phyloP scores from a whole-genome alignment of 2,113 vertebrate species.

The Micromys minutus region DNA sequence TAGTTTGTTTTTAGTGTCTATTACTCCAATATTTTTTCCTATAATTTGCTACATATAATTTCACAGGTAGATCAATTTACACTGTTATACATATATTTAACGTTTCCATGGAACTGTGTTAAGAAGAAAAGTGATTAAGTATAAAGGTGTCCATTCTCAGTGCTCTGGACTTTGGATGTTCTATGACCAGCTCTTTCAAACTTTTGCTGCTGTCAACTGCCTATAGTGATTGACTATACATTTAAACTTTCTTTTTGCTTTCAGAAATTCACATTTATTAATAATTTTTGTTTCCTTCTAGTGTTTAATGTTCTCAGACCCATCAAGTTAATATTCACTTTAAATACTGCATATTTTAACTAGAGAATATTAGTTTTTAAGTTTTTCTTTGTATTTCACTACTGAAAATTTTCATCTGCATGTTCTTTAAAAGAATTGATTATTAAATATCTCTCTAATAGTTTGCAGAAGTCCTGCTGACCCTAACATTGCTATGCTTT shows the following conservation, averaged over 20 bases:
- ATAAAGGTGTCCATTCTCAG: background rate
- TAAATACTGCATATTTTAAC: background rate
- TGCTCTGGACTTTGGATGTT: background rate
- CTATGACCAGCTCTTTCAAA: background rate
- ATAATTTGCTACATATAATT: background rate
- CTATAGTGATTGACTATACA: too few relatives aligned
- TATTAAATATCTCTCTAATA: background rate
- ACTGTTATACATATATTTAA: background rate
- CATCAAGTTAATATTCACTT: background rate
- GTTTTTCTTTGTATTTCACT: background rate
- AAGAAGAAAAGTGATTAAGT: background rate
- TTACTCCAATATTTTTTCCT: background rate
- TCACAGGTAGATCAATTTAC: too few relatives aligned
- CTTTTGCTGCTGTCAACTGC: background rate
- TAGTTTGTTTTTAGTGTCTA: background rate
- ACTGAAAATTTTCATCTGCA: background rate
- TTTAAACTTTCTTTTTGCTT: background rate
- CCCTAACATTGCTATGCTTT: background rate
- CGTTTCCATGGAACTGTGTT: background rate
- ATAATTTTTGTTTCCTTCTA: background rate
- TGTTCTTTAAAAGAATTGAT: background rate
- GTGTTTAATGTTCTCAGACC: background rate
- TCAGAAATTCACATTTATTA: background rate
- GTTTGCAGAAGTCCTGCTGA: background rate
- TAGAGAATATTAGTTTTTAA: background rate